These are phyloP conservation scores for Leiothrix lutea DNA, from an alignment of 2,113 vertebrate species.

Conservation along the genomic window DNA sequence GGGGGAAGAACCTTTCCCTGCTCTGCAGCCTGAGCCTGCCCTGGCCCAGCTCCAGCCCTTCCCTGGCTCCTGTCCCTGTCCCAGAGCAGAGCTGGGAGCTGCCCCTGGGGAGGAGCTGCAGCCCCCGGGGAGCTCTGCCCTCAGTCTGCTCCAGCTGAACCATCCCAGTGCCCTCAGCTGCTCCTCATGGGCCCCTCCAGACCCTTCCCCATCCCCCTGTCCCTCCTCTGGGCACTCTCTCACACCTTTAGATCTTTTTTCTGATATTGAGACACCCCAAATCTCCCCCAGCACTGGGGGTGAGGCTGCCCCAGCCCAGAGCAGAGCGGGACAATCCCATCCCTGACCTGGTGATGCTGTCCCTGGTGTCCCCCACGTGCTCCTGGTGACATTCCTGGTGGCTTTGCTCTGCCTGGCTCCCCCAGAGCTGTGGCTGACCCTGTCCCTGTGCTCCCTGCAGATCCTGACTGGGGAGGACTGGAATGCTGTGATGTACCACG, in stretches of 20 bases:
- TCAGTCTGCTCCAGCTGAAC: not conserved
- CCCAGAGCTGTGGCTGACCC: not conserved
- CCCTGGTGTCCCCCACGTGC: not conserved
- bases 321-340: not conserved
- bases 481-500: slow-evolving; percentile 97
- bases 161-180: not conserved
- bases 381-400: not conserved
- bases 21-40: too few relatives aligned
- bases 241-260: not conserved
- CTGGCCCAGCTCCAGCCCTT: too few relatives aligned
- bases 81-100: too few relatives aligned
- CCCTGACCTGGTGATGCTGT: not conserved
- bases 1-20: too few relatives aligned
- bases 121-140: not conserved
- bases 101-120: too few relatives aligned
- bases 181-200: not conserved
- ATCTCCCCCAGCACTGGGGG: not conserved
- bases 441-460: slow-evolving; percentile 51
- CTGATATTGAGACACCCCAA: accelerated
- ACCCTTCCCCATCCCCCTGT: not conserved
- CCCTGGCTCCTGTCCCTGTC: too few relatives aligned
- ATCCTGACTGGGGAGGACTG: slow-evolving; percentile 96
- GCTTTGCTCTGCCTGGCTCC: not conserved
- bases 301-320: not conserved
- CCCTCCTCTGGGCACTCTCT: not conserved